Evolutionary conservation across 2,888 invertebrate species (phyloP).

Genomic region (Erpobdella octoculata): DNA sequence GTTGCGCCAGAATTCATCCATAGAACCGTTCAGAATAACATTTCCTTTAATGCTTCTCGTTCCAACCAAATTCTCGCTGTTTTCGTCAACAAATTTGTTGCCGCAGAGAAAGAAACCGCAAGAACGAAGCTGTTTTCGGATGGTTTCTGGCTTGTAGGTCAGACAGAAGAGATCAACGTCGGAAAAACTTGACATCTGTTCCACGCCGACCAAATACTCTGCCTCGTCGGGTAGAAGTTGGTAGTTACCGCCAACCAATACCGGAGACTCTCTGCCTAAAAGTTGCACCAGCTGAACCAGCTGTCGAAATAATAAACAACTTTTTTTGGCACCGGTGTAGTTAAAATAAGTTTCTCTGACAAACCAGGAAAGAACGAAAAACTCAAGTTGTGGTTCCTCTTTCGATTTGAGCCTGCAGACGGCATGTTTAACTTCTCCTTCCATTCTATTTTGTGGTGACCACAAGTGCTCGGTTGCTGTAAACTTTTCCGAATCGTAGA

Average conservation of each 20-base stretch:
- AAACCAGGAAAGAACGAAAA: constrained; percentile 26
- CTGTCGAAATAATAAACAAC: constrained; percentile 7
- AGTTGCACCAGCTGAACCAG: constrained; percentile 16
- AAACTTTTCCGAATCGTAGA: constrained; percentile 21
- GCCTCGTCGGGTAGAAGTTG: constrained; percentile 13
- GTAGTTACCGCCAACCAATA: constrained; percentile 22
- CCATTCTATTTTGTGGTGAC: constrained; percentile 16
- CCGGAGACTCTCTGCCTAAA: constrained; percentile 15
- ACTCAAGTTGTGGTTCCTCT: constrained; percentile 8
- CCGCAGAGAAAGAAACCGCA: constrained; percentile 24
- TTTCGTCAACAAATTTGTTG: constrained; percentile 9
- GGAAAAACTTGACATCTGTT: neutral
- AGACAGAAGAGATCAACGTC: neutral
- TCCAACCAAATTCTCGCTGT: neutral
- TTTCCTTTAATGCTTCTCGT: constrained; percentile 24
- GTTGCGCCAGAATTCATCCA: constrained; percentile 25
- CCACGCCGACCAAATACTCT: neutral
- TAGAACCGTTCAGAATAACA: constrained; percentile 18
- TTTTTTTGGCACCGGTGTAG: constrained; percentile 1
- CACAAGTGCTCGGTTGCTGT: constrained; percentile 17
- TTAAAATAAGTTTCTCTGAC: constrained; percentile 12
- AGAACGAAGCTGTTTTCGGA: constrained; percentile 11
- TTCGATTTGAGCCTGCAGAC: constrained; percentile 12
- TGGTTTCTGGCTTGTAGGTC: neutral
- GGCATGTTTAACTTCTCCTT: constrained; percentile 12